A percentile compares a stretch with the other conserved stretches of the same genome.
phyloP scores from a whole-genome alignment of 2,797 vertebrate species.

The Melanotaenia maccullochi region DNA sequence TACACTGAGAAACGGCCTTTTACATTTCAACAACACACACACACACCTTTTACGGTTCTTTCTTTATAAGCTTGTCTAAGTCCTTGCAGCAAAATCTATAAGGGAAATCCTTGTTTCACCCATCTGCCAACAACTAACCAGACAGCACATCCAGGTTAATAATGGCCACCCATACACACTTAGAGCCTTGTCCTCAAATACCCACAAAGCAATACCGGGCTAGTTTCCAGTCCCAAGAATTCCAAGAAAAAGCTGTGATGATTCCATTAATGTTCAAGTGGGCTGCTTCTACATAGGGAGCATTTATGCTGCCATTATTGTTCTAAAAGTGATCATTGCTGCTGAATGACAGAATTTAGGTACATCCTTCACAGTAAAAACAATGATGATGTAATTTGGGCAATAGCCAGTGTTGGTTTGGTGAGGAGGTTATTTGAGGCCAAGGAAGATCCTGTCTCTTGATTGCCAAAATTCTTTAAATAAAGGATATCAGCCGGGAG shows the following conservation, averaged over 20 bases:
- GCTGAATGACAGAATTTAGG: conserved; percentile 28
- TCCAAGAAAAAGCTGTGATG: conserved; percentile 39
- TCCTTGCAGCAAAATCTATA: conserved; percentile 44
- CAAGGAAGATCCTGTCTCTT: conserved; percentile 8
- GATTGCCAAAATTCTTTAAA: conserved; percentile 15
- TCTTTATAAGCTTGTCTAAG: conserved; percentile 52
- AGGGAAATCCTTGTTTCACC: conserved; percentile 52
- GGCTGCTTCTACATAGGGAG: conserved; percentile 16
- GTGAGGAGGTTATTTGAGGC: conserved; percentile 5
- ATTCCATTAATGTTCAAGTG: conserved; percentile 49
- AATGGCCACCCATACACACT: conserved; percentile 69
- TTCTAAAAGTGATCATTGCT: background rate
- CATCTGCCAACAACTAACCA: conserved; percentile 51
- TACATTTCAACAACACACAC: conserved; percentile 32
- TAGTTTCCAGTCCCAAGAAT: conserved; percentile 46
- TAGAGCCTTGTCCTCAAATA: conserved; percentile 58
- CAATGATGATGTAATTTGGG: conserved; percentile 17
- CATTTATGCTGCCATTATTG: conserved; percentile 8
- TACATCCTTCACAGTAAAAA: conserved; percentile 12
- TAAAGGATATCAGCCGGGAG: background rate
- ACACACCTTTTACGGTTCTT: conserved; percentile 49
- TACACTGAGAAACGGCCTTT: conserved; percentile 14
- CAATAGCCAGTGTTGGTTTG: conserved; percentile 4
- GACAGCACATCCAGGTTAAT: conserved; percentile 63
- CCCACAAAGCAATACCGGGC: conserved; percentile 51